These are phyloP conservation scores for Drosophila antonietae DNA, from an alignment of 2,888 invertebrate species.

Conservation along the genomic window DNA sequence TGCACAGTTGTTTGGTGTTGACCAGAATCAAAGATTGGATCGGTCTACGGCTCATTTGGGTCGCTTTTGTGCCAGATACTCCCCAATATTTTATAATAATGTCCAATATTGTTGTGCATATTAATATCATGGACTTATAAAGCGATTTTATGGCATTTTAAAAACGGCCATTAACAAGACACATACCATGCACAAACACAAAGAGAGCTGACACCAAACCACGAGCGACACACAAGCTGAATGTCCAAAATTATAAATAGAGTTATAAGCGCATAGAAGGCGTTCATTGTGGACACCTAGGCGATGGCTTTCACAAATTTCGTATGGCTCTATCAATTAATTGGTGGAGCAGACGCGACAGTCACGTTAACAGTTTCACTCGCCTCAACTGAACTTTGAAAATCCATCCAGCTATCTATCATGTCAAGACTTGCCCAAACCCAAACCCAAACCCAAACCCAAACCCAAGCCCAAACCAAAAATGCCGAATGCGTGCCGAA, in stretches of 20 bases:
- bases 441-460: background rate
- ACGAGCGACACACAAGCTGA: conserved; percentile 25
- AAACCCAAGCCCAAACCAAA: background rate
- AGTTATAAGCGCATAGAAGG: conserved; percentile 77
- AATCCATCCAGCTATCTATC: conserved; percentile 12
- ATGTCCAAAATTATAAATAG: conserved; percentile 70
- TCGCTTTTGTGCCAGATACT: conserved; percentile 72
- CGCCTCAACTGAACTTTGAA: conserved; percentile 14
- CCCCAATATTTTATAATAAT: conserved; percentile 79
- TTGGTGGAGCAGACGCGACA: conserved; percentile 52
- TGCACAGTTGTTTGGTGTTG: conserved; percentile 45
- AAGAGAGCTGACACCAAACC: conserved; percentile 60
- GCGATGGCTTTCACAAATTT: conserved; percentile 81
- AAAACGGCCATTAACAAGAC: conserved; percentile 77
- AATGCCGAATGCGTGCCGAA: conserved; percentile 51
- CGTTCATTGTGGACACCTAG: conserved; percentile 64
- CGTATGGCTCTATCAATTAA: conserved; percentile 76
- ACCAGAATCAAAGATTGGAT: conserved; percentile 62
- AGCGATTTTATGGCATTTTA: conserved; percentile 80
- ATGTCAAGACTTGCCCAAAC: conserved; percentile 17
- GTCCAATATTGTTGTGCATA: conserved; percentile 79
- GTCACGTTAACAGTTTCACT: conserved; percentile 59
- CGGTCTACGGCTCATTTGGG: conserved; percentile 56
- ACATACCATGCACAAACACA: conserved; percentile 73
- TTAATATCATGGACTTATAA: conserved; percentile 76